Conservation (phyloP, 1,140 invertebrate genomes). For the Brachionus angularis region DNA sequence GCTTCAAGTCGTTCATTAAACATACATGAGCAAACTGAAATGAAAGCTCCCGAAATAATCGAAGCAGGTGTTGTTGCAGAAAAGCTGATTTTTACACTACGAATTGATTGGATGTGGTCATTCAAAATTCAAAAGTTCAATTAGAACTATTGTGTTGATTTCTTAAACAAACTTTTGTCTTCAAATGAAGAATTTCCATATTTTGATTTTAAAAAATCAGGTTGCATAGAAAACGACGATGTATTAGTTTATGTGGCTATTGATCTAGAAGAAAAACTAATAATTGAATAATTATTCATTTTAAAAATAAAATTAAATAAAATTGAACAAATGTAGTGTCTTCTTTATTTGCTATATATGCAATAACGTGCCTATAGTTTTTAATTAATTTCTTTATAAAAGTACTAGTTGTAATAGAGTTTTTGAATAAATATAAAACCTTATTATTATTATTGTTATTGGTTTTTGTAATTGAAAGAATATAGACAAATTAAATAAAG, state of each 20-base stretch:
- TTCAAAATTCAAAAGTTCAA: background rate
- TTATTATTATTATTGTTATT: no score
- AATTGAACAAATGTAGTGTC: no score
- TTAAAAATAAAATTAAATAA: no score
- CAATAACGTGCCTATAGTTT: no score
- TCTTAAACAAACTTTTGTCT: background rate
- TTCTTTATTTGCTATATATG: no score
- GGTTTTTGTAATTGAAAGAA: no score
- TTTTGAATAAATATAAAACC: no score
- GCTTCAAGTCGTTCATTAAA: background rate
- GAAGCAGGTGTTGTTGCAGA: background rate
- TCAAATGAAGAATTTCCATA: background rate
- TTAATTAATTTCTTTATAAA: no score
- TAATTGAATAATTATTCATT: constrained; percentile 46
- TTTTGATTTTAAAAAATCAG: constrained; percentile 1
- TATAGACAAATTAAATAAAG: no score
- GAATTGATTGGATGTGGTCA: background rate
- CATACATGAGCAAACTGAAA: background rate
- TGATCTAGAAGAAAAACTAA: background rate
- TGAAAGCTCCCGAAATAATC: background rate
- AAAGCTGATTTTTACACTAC: background rate
- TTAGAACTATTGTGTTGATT: background rate
- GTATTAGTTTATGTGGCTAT: background rate
- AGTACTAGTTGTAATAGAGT: no score
- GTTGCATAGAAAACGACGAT: background rate